Evolutionary conservation across 2,888 invertebrate genomes (phyloP).

Genomic region (Torymus tubicola): DNA sequence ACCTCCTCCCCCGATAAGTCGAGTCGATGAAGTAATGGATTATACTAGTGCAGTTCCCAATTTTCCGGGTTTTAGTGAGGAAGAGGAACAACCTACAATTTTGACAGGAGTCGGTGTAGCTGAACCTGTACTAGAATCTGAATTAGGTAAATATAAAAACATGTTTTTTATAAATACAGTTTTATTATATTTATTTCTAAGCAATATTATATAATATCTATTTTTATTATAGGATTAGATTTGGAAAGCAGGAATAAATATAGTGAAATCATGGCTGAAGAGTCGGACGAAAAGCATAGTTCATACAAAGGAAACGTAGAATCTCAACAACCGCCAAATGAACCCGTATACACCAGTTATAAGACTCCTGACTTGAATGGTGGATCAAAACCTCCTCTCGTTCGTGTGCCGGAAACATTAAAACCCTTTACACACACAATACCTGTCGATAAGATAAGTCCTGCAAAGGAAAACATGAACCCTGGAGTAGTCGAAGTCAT

Average conservation of each 20-base stretch:
- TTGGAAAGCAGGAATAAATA: constrained; percentile 69
- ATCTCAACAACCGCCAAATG: constrained; percentile 32
- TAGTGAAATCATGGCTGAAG: constrained; percentile 63
- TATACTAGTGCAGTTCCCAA: constrained; percentile 26
- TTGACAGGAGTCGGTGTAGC: constrained; percentile 72
- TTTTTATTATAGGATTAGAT: constrained; percentile 58
- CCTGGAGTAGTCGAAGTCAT: neutral
- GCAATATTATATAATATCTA: too few species aligned
- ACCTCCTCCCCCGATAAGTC: neutral
- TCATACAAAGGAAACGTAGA: neutral
- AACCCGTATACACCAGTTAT: constrained; percentile 73
- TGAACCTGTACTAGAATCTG: constrained; percentile 72
- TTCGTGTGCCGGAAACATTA: constrained; percentile 69
- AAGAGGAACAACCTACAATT: constrained; percentile 49
- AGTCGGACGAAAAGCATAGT: constrained; percentile 61
- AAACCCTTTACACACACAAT: constrained; percentile 74
- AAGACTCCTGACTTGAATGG: constrained; percentile 72
- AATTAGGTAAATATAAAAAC: constrained; percentile 53
- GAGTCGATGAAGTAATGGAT: constrained; percentile 22
- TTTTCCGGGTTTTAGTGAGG: constrained; percentile 48
- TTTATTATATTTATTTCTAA: too few species aligned
- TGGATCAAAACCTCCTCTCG: constrained; percentile 67
- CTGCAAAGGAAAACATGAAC: constrained; percentile 57
- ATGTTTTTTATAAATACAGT: too few species aligned
- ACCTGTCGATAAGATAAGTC: constrained; percentile 72